Evolutionary conservation across 2,113 vertebrate species (phyloP).

Genomic region (Chamaetylas fuelleborni): DNA sequence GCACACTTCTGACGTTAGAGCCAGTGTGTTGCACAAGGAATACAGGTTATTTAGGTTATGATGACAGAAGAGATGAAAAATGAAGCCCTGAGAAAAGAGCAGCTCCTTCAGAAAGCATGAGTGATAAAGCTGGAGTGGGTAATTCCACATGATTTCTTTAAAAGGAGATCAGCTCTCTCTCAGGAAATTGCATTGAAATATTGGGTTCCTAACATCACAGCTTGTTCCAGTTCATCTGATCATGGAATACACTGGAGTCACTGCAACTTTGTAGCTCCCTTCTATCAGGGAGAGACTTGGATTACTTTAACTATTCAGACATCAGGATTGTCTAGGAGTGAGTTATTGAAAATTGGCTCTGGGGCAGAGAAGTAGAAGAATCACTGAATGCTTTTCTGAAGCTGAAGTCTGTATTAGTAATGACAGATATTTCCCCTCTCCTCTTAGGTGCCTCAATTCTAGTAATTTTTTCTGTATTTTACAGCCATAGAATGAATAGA

Average conservation of each 20-base stretch:
- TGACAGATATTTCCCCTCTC: not conserved
- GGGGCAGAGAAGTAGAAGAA: not conserved
- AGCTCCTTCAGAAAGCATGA: constrained; percentile 14
- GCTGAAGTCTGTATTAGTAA: not conserved
- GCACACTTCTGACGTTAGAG: constrained; percentile 29
- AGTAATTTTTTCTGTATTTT: not conserved
- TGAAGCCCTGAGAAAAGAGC: constrained; percentile 36
- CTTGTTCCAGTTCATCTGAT: not conserved
- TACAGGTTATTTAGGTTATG: constrained; percentile 32
- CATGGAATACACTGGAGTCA: not conserved
- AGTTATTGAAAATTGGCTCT: not conserved
- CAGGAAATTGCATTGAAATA: constrained; percentile 13
- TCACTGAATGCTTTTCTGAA: not conserved
- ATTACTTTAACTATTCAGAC: not conserved
- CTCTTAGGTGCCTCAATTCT: not conserved
- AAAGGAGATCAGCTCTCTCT: constrained; percentile 14
- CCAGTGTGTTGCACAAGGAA: not conserved
- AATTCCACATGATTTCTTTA: not conserved
- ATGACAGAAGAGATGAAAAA: constrained; percentile 45
- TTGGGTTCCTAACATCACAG: not conserved
- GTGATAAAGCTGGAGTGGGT: not conserved
- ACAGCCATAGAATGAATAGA: not conserved
- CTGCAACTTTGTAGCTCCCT: not conserved
- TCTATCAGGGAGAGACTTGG: not conserved
- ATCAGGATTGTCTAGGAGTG: not conserved